Evolutionary conservation across 1,140 invertebrate genomes (phyloP).

Genomic region (Bilobella aurantiaca): DNA sequence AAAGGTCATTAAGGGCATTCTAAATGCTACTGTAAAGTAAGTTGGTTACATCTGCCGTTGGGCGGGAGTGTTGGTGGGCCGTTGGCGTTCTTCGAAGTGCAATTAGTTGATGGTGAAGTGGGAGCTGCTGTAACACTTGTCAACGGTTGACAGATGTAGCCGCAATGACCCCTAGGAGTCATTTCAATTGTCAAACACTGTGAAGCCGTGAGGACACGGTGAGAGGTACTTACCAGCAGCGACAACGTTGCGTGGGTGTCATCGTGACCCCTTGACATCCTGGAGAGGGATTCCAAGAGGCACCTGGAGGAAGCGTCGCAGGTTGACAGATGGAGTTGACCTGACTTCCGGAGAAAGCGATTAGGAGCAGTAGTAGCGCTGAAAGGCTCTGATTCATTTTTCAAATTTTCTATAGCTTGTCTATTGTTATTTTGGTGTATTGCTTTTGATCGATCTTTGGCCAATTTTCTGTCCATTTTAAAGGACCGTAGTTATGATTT

Average conservation of each 20-base stretch:
- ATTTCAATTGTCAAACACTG: not conserved
- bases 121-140: not conserved
- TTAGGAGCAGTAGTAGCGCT: not conserved
- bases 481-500: too few relatives aligned
- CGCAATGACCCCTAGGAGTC: not conserved
- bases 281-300: not conserved
- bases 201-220: not conserved
- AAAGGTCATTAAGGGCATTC: not conserved
- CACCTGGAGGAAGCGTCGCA: not conserved
- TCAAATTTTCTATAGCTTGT: too few relatives aligned
- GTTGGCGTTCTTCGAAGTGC: not conserved
- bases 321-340: not conserved
- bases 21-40: not conserved
- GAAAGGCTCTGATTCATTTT: too few relatives aligned
- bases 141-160: not conserved
- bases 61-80: not conserved
- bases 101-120: not conserved
- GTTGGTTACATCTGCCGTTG: not conserved
- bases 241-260: not conserved
- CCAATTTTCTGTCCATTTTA: too few relatives aligned
- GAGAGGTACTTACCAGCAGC: not conserved
- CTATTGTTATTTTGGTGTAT: too few relatives aligned
- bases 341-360: not conserved
- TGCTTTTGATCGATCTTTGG: too few relatives aligned
- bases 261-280: not conserved